Conservation (phyloP, 2,888 invertebrate genomes). For the Hybos culiciformis region DNA sequence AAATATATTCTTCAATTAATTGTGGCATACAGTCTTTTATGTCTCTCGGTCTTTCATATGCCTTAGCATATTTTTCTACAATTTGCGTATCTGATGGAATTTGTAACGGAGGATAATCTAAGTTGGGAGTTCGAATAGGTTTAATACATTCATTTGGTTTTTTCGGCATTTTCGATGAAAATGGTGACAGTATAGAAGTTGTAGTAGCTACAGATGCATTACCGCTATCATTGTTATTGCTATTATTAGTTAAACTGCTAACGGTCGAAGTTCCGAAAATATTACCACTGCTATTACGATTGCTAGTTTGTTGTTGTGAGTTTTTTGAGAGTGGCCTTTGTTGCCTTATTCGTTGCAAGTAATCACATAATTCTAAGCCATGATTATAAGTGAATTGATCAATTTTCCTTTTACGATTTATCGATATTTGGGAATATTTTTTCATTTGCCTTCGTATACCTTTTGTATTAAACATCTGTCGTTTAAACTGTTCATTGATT, state of each 20-base stretch:
- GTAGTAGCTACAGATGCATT: conserved; percentile 14
- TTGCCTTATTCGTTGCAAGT: conserved; percentile 29
- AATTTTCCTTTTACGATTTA: conserved; percentile 77
- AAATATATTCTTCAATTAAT: conserved; percentile 72
- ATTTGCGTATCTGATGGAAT: conserved; percentile 38
- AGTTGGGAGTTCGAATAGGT: conserved; percentile 48
- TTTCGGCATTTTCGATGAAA: conserved; percentile 30
- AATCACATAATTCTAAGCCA: conserved; percentile 53
- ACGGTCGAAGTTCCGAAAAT: conserved; percentile 11
- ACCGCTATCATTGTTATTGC: conserved; percentile 15
- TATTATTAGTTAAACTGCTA: conserved; percentile 13
- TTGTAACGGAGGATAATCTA: conserved; percentile 44
- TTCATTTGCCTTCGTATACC: conserved; percentile 60
- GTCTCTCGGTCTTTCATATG: conserved; percentile 34
- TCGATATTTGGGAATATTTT: conserved; percentile 64
- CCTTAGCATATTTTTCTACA: conserved; percentile 35
- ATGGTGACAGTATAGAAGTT: conserved; percentile 29
- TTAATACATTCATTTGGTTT: conserved; percentile 41
- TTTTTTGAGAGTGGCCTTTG: conserved; percentile 23
- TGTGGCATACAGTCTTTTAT: conserved; percentile 58
- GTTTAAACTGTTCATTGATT: conserved; percentile 60
- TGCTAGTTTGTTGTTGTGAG: conserved; percentile 13
- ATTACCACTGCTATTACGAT: conserved; percentile 28
- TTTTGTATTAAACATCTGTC: conserved; percentile 59
- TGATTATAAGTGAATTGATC: conserved; percentile 70